These are phyloP conservation scores for Ips typographus DNA, from an alignment of 1,140 invertebrate species.

Conservation along the genomic window DNA sequence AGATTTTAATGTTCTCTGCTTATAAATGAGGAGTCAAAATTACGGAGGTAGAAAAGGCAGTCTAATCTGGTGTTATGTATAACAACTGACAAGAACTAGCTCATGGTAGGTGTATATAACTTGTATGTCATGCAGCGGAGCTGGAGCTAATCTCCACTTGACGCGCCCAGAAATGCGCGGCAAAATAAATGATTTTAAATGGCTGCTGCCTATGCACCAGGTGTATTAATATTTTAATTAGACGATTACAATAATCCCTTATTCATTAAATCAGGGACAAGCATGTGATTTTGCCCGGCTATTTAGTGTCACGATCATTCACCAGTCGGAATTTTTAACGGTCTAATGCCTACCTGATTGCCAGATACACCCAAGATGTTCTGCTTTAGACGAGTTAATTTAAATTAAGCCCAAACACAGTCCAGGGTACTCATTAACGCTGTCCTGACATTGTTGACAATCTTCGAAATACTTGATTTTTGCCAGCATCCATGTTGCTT, in stretches of 20 bases:
- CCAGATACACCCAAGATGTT: conserved; percentile 15
- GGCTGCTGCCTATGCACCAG: conserved; percentile 23
- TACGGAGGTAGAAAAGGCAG: conserved; percentile 25
- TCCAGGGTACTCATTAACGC: background rate
- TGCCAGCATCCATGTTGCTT: too few species aligned
- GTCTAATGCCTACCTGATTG: conserved; percentile 2
- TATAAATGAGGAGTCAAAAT: background rate
- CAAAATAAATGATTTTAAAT: conserved; percentile 28
- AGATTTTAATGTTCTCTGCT: too few species aligned
- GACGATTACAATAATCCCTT: conserved; percentile 32
- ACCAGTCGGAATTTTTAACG: conserved; percentile 12
- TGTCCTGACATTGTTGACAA: too few species aligned
- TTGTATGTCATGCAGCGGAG: conserved; percentile 28
- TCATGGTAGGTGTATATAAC: conserved; percentile 26
- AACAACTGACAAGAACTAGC: conserved; percentile 30
- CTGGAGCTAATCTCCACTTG: conserved; percentile 26
- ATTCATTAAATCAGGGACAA: conserved; percentile 22
- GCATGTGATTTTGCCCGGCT: conserved; percentile 21
- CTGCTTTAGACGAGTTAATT: conserved; percentile 17
- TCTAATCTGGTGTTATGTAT: conserved; percentile 31
- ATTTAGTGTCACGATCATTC: conserved; percentile 25
- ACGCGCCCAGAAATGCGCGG: conserved; percentile 22
- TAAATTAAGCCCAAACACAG: background rate
- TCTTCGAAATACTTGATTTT: too few species aligned
- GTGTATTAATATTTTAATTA: conserved; percentile 35